Evolutionary conservation across 2,888 invertebrate genomes (phyloP).

Genomic region (Odontocerum albicorne): DNA sequence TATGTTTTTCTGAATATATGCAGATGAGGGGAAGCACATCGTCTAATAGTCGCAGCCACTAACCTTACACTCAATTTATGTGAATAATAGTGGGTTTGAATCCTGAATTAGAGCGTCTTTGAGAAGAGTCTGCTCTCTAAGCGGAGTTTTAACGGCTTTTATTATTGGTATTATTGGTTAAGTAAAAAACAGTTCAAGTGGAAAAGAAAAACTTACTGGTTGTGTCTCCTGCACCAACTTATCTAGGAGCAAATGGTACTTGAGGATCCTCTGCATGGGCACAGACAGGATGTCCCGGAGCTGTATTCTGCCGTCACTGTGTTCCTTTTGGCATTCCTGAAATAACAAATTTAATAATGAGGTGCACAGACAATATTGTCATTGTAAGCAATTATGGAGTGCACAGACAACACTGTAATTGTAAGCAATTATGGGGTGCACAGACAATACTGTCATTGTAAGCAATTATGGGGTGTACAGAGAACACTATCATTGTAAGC

Average conservation of each 20-base stretch:
- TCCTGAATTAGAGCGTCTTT: no score
- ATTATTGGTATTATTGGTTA: no score
- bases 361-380: not conserved
- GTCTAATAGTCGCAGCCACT: no score
- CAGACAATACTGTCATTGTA: not conserved
- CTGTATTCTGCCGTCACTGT: constrained; percentile 93
- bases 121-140: no score
- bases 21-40: no score
- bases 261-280: constrained; percentile 97
- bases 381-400: not conserved
- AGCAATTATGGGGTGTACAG: not conserved
- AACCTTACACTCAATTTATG: no score
- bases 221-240: constrained; percentile 87
- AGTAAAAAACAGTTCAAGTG: no score
- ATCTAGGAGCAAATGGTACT: constrained; percentile 92
- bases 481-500: not conserved
- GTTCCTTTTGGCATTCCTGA: constrained; percentile 89
- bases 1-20: no score
- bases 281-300: constrained; percentile 94
- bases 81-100: no score
- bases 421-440: not conserved
- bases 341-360: constrained; percentile 39
- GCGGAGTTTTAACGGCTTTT: no score
- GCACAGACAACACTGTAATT: not conserved
- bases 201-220: constrained; percentile 67